Base-by-base conservation (phyloP, 2,113 vertebrate species). In the Thunnus thynnus region DNA sequence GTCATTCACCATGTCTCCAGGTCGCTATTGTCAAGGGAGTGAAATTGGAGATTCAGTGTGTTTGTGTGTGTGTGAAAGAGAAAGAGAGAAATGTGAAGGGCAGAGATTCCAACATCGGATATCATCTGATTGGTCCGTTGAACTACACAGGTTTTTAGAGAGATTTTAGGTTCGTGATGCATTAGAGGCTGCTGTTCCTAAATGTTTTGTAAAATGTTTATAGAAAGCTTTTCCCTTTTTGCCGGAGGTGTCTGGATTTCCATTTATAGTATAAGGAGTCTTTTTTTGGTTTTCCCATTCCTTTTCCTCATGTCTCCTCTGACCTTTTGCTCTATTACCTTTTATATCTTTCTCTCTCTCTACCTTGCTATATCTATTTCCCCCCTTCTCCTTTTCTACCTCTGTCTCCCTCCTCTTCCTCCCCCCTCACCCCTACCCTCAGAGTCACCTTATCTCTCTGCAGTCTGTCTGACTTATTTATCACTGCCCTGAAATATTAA, bases 401-500 rank as follows among this genome's bases (percentile, higher is more conserved):
- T 64, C 67, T 14, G 22, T 36, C 81, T 82, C 51, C 63, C 6
- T 61, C 54, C 44, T 51, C 20, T 11, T 41, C 52, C 44, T 65
- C 50, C 58, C 32, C 75, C 78, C 65, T 79, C 82, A 46, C 74
- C 76, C 74, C 57, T 18, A 63, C 83, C 84, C 67, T 3, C 86
- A 75, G 84, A 92, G 91, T 90, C 91, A 93, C 91, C 92, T 91
- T 93, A 94, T 94, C 91, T 90, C 91, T 86, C 88, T 89, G 88
- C 91, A 92, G 88, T 90, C 90, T 89, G 90, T 88, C 92, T 92
- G 90, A 90, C 85, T 94, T 92, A 93, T 94, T 94, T 94, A 94
- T 94, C 90, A 89, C 86, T 77, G 76, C 83, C 88, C 74, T 95
- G 86, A 94, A 95, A 95, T 95, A 95, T 94, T 93, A 87, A 95